phyloP scores from a whole-genome alignment of 2,113 vertebrate species.

The Periophthalmus modestus region DNA sequence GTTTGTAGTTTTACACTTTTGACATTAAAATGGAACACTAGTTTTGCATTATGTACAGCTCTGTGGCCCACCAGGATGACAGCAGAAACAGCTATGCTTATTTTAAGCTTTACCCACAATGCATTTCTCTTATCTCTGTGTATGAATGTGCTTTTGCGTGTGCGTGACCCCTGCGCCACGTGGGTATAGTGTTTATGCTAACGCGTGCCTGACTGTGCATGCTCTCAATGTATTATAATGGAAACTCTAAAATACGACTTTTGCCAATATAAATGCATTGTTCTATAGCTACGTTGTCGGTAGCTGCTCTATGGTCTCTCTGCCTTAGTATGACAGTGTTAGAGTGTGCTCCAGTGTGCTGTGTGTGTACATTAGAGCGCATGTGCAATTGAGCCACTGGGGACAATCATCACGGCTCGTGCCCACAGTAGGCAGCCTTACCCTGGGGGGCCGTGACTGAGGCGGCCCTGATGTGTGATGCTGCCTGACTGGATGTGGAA shows the following conservation, averaged over 20 bases:
- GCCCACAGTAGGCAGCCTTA: constrained; percentile 73
- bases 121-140: constrained; percentile 51
- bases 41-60: constrained; percentile 14
- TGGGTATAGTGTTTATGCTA: constrained; percentile 41
- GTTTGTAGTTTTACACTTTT: neutral
- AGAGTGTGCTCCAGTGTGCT: constrained; percentile 14
- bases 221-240: constrained; percentile 30
- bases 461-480: constrained; percentile 78
- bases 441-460: constrained; percentile 75
- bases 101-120: constrained; percentile 64
- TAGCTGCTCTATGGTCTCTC: neutral
- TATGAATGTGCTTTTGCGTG: constrained; percentile 18
- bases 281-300: neutral
- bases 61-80: constrained; percentile 49
- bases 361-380: constrained; percentile 49
- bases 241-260: constrained; percentile 10
- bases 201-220: constrained; percentile 37
- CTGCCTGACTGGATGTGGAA: constrained; percentile 76
- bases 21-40: neutral
- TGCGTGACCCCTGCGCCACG: constrained; percentile 12
- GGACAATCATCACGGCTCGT: constrained; percentile 78
- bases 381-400: constrained; percentile 64
- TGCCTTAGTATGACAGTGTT: neutral
- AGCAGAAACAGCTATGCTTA: constrained; percentile 46
- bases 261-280: neutral